Evolutionary conservation across 1,140 invertebrate species (phyloP), one percentile per base, ranked within the genome.

Genomic region (Trialeurodes vaporariorum): DNA sequence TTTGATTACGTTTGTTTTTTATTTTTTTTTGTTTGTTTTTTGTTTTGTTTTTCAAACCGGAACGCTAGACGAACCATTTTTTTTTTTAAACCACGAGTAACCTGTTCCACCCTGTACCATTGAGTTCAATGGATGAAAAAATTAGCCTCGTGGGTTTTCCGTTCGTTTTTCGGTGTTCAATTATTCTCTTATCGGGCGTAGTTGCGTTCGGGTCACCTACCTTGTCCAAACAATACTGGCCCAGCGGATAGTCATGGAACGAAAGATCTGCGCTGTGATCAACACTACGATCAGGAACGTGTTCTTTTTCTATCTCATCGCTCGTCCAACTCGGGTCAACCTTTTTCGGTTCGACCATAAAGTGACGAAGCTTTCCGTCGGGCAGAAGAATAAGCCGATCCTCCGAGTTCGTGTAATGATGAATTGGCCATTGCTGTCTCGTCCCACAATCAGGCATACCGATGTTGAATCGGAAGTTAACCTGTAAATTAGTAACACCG

Each of bases 161-260:
- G n/a, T n/a, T n/a, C n/a, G n/a, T n/a, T n/a, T n/a, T n/a, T n/a
- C n/a, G n/a, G n/a, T n/a, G n/a, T n/a, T n/a, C n/a, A n/a, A n/a
- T n/a, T n/a, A n/a, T n/a, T n/a, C n/a, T n/a, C n/a, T n/a, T n/a
- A n/a, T n/a, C n/a, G n/a, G n/a, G n/a, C n/a, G n/a, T n/a, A n/a
- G n/a, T n/a, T n/a, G n/a, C n/a, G n/a, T n/a, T n/a, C n/a, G n/a
- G 0, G 77, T 64, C 25, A 77, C 23, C 68, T 76, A 87, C 87
- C 79, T 87, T 91, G 73, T 92, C 90, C 63, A 88, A 80, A 73
- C 90, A 92, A 75, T 91, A 92, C 77, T 86, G 84, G 26, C 87
- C 86, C 67, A 85, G 84, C 17, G 80, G 77, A 74, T 90, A 90
- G 74, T 91, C 88, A 71, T 88, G 83, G 72, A 81, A 86, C 23